phyloP scores from a whole-genome alignment of 2,888 invertebrate species.

The Ctenicera cuprea region DNA sequence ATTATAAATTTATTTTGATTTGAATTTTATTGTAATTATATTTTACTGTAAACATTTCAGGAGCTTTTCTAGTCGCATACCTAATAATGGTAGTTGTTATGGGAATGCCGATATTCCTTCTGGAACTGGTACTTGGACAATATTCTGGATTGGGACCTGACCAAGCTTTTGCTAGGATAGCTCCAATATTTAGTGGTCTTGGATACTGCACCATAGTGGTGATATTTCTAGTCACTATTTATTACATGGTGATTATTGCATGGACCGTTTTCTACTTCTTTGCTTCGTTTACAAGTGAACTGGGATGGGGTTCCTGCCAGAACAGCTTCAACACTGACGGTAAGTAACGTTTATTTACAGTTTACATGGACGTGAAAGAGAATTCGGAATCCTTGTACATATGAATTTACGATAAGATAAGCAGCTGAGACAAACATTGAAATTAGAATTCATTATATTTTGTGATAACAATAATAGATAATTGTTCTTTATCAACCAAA shows the following conservation, averaged over 20 bases:
- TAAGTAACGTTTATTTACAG: conserved; percentile 69
- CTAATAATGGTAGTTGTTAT: conserved; percentile 83
- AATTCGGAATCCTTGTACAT: too few species aligned
- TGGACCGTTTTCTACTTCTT: conserved; percentile 87
- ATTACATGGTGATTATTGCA: conserved; percentile 87
- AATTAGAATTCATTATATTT: too few species aligned
- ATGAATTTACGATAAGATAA: not conserved
- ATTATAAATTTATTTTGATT: too few species aligned
- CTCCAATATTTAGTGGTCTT: conserved; percentile 78
- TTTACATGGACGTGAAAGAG: not conserved
- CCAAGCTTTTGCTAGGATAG: conserved; percentile 77
- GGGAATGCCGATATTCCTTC: conserved; percentile 86
- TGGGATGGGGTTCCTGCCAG: conserved; percentile 83
- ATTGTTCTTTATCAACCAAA: too few species aligned
- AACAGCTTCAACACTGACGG: conserved; percentile 77
- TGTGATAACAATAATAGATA: too few species aligned
- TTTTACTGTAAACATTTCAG: conserved; percentile 71
- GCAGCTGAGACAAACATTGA: too few species aligned
- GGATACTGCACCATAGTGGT: conserved; percentile 83
- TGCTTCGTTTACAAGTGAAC: conserved; percentile 78
- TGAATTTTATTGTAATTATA: not conserved
- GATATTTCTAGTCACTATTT: conserved; percentile 82
- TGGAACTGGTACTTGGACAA: conserved; percentile 88
- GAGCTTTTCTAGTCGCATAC: conserved; percentile 86
- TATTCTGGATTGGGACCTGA: conserved; percentile 85